phyloP scores from a whole-genome alignment of 2,888 invertebrate genomes.

The Drosophila merina region DNA sequence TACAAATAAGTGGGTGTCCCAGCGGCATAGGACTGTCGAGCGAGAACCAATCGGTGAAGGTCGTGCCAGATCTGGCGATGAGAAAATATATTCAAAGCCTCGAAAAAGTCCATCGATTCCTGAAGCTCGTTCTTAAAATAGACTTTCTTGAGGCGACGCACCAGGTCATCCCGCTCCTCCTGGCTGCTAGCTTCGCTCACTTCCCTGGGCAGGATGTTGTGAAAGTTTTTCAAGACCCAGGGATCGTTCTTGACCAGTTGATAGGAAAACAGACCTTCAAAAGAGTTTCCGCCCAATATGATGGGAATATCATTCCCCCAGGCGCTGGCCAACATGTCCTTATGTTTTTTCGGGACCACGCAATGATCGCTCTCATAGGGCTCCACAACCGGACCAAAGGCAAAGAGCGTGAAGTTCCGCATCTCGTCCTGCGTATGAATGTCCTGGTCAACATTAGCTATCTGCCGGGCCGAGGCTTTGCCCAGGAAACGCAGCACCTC shows the following conservation, averaged over 20 bases:
- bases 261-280: constrained; percentile 81
- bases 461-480: constrained; percentile 52
- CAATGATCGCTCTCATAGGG: constrained; percentile 78
- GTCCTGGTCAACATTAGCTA: constrained; percentile 62
- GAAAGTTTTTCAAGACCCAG: constrained; percentile 72
- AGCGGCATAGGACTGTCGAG: constrained; percentile 66
- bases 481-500: constrained; percentile 64
- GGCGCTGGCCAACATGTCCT: constrained; percentile 67
- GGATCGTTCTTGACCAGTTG: constrained; percentile 54
- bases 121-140: constrained; percentile 67
- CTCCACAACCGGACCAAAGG: constrained; percentile 81
- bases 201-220: constrained; percentile 80
- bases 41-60: constrained; percentile 71
- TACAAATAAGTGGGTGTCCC: constrained; percentile 79
- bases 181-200: constrained; percentile 58
- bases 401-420: constrained; percentile 63
- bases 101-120: constrained; percentile 55
- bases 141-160: constrained; percentile 52
- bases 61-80: constrained; percentile 80
- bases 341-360: constrained; percentile 72
- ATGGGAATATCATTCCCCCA: constrained; percentile 82
- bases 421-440: constrained; percentile 74
- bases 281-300: constrained; percentile 81
- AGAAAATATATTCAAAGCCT: constrained; percentile 57
- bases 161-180: constrained; percentile 56